Conservation (phyloP, 2,113 vertebrate species). For the Nibea coibor region DNA sequence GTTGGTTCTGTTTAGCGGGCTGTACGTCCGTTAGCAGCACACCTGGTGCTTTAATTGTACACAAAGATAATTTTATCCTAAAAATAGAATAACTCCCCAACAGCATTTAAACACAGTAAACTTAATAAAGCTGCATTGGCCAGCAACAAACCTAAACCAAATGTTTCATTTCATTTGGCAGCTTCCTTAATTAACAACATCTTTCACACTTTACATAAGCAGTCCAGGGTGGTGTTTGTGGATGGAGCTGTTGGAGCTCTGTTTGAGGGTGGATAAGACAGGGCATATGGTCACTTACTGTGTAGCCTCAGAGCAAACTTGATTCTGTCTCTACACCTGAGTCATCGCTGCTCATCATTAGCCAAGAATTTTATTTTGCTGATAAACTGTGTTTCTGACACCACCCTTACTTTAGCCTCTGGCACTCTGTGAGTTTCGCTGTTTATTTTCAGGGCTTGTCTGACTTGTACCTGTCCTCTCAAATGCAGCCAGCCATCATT, state of each 20-base stretch:
- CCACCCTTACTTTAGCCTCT: constrained; percentile 13
- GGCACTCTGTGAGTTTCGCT: constrained; percentile 20
- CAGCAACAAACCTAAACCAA: constrained; percentile 15
- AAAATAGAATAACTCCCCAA: constrained; percentile 14
- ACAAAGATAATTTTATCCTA: background rate
- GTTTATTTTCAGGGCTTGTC: constrained; percentile 9
- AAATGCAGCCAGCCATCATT: background rate
- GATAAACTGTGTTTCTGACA: constrained; percentile 20
- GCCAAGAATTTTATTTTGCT: background rate
- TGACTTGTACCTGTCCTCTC: constrained; percentile 3
- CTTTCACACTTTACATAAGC: constrained; percentile 29
- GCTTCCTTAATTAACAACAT: background rate
- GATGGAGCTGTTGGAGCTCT: background rate
- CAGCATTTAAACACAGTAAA: constrained; percentile 6
- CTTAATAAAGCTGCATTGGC: background rate
- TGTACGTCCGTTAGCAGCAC: constrained; percentile 1
- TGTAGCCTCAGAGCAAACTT: constrained; percentile 7
- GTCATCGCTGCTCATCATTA: constrained; percentile 10
- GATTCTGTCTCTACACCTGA: constrained; percentile 6
- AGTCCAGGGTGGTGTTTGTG: constrained; percentile 23
- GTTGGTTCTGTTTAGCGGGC: constrained; percentile 19
- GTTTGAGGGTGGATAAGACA: constrained; percentile 11
- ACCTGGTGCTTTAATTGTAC: constrained; percentile 14
- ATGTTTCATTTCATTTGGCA: constrained; percentile 45
- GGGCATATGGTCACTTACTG: constrained; percentile 5